These are phyloP conservation scores for Sterrhoptilus dennistouni DNA, from an alignment of 2,113 vertebrate genomes.

Conservation along the genomic window DNA sequence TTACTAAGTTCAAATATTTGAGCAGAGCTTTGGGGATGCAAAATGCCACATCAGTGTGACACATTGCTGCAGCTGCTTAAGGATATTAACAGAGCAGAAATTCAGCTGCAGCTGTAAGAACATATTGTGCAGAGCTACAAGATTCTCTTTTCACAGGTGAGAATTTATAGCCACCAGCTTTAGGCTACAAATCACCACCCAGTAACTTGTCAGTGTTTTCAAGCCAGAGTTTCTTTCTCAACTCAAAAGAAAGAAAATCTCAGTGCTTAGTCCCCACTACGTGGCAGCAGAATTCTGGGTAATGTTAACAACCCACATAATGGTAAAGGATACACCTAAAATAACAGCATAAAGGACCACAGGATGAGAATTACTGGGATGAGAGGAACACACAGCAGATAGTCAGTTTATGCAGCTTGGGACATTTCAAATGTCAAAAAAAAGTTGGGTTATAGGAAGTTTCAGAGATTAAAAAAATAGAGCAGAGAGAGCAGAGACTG, in stretches of 20 bases:
- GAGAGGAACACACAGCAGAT: background rate
- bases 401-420: background rate
- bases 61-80: background rate
- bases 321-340: constrained; percentile 6
- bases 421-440: constrained; percentile 11
- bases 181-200: background rate
- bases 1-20: background rate
- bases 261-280: background rate
- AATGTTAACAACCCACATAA: background rate
- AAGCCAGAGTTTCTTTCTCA: background rate
- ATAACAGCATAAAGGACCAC: background rate
- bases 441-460: background rate
- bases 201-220: background rate
- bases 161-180: background rate
- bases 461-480: constrained; percentile 23
- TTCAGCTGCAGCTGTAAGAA: background rate
- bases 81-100: background rate
- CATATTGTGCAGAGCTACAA: background rate
- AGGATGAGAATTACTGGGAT: background rate
- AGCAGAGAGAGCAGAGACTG: background rate
- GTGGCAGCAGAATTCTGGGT: background rate
- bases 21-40: background rate
- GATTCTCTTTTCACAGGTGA: background rate
- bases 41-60: background rate
- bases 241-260: background rate